Percentiles rank a stretch among this genome's conserved stretches.
phyloP scores from a whole-genome alignment of 2,888 invertebrate genomes.

The Drosophila vallismaia region DNA sequence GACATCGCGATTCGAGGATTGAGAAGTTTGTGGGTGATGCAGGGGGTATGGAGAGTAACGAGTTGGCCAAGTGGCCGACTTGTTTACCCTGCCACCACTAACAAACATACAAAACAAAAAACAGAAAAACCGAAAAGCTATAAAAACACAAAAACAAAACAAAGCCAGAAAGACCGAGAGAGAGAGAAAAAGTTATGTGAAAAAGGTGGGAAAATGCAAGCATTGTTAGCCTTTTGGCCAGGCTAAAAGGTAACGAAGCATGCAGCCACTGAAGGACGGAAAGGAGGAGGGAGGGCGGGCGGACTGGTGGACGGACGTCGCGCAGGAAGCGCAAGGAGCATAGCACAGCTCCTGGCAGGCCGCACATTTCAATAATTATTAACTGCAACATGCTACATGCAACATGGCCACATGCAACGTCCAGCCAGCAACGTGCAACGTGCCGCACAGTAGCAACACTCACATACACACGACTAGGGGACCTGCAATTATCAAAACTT shows the following conservation, averaged over 20 bases:
- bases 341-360: conserved; percentile 75
- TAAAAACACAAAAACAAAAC: conserved; percentile 31
- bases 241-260: conserved; percentile 74
- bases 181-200: conserved; percentile 72
- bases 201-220: conserved; percentile 79
- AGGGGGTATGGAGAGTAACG: conserved; percentile 39
- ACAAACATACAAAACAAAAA: conserved; percentile 33
- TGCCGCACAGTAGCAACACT: conserved; percentile 73
- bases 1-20: conserved; percentile 59
- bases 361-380: conserved; percentile 80
- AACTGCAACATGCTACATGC: conserved; percentile 80
- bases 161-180: conserved; percentile 36
- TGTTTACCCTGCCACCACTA: conserved; percentile 75
- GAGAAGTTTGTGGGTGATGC: conserved; percentile 16
- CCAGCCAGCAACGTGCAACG: conserved; percentile 56
- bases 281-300: conserved; percentile 35
- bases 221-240: conserved; percentile 76
- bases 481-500: conserved; percentile 79
- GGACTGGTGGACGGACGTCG: conserved; percentile 62
- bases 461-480: conserved; percentile 31
- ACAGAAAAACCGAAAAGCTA: conserved; percentile 33
- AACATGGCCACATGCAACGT: conserved; percentile 61
- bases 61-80: conserved; percentile 75
- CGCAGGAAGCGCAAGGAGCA: conserved; percentile 78
- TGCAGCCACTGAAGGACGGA: conserved; percentile 62